Percentiles rank a stretch among this genome's conserved stretches.
These are phyloP conservation scores for Crotalus horridus DNA, from an alignment of 2,113 vertebrate genomes.

Conservation along the genomic window DNA sequence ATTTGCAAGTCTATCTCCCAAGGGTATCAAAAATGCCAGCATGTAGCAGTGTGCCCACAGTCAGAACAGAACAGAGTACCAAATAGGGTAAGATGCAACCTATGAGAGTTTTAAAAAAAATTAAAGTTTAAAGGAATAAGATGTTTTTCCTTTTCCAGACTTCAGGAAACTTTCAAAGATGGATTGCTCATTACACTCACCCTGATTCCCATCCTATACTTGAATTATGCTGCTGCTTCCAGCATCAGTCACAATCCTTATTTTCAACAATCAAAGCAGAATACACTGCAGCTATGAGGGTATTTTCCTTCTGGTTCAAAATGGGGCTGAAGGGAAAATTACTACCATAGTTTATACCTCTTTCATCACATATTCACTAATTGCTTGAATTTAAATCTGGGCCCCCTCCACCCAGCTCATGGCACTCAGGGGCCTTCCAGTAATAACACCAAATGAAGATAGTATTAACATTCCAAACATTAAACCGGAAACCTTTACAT, in stretches of 20 bases:
- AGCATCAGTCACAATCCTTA: neutral
- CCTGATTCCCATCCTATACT: neutral
- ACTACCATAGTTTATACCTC: neutral
- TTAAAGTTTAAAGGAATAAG: neutral
- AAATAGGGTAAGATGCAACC: neutral
- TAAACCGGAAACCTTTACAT: neutral
- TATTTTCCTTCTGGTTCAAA: neutral
- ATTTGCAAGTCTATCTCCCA: neutral
- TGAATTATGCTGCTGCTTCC: neutral
- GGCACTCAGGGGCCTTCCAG: neutral
- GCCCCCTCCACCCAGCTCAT: neutral
- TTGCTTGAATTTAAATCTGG: neutral
- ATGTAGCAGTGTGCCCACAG: neutral
- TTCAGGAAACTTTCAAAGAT: neutral
- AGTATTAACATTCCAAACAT: neutral
- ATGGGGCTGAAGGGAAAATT: neutral
- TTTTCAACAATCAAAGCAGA: neutral
- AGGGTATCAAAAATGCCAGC: neutral
- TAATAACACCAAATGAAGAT: neutral
- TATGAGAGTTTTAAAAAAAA: neutral
- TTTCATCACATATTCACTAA: neutral
- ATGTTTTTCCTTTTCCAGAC: neutral
- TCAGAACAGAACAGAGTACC: neutral
- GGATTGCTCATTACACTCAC: neutral
- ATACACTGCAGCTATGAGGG: neutral